A percentile compares a stretch with the other conserved stretches of the same genome.
phyloP scores from a whole-genome alignment of 2,113 vertebrate species.

The Aphyosemion australe region DNA sequence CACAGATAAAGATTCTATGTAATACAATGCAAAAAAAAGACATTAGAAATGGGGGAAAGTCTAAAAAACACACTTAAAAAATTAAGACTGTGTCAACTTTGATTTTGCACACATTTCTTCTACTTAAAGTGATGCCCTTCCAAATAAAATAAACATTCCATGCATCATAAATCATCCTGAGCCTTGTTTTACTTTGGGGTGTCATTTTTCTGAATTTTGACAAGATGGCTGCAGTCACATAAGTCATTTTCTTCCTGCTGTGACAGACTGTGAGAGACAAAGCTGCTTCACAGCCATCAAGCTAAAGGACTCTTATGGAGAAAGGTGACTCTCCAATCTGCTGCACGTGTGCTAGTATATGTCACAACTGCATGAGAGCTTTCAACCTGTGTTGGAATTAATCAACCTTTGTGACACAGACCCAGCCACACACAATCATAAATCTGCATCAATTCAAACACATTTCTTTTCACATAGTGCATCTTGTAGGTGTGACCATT shows the following conservation, averaged over 20 bases:
- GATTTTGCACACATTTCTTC: constrained; percentile 3
- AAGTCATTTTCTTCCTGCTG: background rate
- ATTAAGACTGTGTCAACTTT: constrained; percentile 7
- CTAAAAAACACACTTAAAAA: background rate
- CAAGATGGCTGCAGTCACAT: constrained; percentile 6
- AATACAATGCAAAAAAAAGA: background rate
- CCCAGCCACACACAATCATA: constrained; percentile 54
- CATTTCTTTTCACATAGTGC: constrained; percentile 39
- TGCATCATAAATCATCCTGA: background rate
- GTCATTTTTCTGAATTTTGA: constrained; percentile 18
- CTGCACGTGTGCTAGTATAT: constrained; percentile 74
- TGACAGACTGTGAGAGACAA: constrained; percentile 66
- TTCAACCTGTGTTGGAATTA: constrained; percentile 74
- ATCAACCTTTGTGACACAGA: constrained; percentile 68
- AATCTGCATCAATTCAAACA: constrained; percentile 64
- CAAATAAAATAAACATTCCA: constrained; percentile 18
- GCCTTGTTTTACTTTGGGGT: background rate
- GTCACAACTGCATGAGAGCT: constrained; percentile 66
- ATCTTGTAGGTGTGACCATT: constrained; percentile 5
- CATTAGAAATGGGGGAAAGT: background rate
- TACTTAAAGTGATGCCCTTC: constrained; percentile 3
- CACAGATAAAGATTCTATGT: too few relatives aligned
- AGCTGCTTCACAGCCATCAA: constrained; percentile 56
- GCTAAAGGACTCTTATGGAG: constrained; percentile 64
- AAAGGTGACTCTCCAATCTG: constrained; percentile 73